Evolutionary conservation across 1,140 invertebrate genomes (phyloP), one percentile per base, ranked within the genome.

Genomic region (Geopemphigus sp.): DNA sequence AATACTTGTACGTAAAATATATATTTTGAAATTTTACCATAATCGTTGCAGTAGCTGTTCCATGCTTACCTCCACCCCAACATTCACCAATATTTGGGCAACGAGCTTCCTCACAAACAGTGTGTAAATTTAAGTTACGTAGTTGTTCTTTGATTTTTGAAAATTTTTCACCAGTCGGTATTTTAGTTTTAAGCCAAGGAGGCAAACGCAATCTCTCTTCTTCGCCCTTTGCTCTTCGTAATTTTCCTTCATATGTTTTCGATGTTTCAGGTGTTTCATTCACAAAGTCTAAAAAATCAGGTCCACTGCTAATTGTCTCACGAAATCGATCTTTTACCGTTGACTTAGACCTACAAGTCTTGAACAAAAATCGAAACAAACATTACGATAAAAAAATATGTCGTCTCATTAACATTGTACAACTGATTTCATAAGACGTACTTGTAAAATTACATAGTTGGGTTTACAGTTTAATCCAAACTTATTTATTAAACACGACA

Each of bases 71-170:
- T n/a, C 94, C 97, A 82, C 96, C 97, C 98, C 98, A 99, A 87
- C 98, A 99, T 88, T 99, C 97, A 26, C 97, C 96, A 83, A 99
- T 99, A 86, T 99, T 99, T 1, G 98, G 98, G 89, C 98, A 99
- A 82, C 95, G 88, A 0, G 98, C 98, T 88, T 99, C 98, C 85
- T 99, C 96, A 86, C 98, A 99, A 1, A 99, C 98, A 4, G 98
- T 99, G 83, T 95, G 93, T 14, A 99, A 87, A 83, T 97, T 98
- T 17, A 99, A 87, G 19, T 92, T 89, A 80, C 95, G 87, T 15
- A 99, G 86, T 84, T 96, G 93, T 70, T 92, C 88, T 84, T 98
- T 99, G 19, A 99, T 86, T 84, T 90, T 90, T 82, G 88, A 90
- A 84, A 92, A 97, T 87, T 95, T 95, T 83, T 92, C 88, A 50